Percentiles rank a stretch among this genome's conserved stretches.
phyloP scores from a whole-genome alignment of 2,888 invertebrate species.

The Eupithecia vulgata region DNA sequence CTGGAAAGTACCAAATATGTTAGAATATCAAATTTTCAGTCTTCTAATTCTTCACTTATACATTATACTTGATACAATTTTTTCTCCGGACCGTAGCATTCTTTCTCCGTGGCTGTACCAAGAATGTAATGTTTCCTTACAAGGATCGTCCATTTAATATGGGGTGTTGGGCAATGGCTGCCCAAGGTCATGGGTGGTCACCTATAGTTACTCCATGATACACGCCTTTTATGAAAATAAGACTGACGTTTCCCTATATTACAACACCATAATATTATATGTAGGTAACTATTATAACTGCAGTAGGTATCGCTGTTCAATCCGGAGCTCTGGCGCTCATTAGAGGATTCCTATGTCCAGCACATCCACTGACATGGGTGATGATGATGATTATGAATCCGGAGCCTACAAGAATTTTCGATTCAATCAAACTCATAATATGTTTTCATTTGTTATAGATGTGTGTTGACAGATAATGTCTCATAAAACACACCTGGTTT shows the following conservation, averaged over 20 bases:
- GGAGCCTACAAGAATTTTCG: too few relatives aligned
- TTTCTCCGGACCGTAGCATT: conserved; percentile 25
- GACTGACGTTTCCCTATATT: conserved; percentile 18
- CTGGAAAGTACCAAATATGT: too few relatives aligned
- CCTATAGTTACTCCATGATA: conserved; percentile 18
- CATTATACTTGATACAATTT: too few relatives aligned
- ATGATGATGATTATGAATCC: too few relatives aligned
- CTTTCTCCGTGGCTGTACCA: conserved; percentile 24
- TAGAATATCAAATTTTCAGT: too few relatives aligned
- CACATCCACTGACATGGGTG: too few relatives aligned
- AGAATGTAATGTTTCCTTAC: conserved; percentile 35
- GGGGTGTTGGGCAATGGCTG: conserved; percentile 38
- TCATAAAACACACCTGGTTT: conserved; percentile 33
- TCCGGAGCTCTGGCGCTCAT: too few relatives aligned
- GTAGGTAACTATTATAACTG: too few relatives aligned
- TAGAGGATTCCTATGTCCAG: too few relatives aligned
- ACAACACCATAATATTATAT: neutral
- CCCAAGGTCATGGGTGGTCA: conserved; percentile 32
- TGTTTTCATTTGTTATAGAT: conserved; percentile 37
- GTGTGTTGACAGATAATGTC: conserved; percentile 28
- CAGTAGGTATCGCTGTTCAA: too few relatives aligned
- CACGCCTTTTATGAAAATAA: neutral
- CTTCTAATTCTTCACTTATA: too few relatives aligned
- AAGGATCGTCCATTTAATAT: conserved; percentile 26
- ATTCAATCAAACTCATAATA: too few relatives aligned